Evolutionary conservation across 2,888 invertebrate genomes (phyloP).

Genomic region (Thumatha senex): DNA sequence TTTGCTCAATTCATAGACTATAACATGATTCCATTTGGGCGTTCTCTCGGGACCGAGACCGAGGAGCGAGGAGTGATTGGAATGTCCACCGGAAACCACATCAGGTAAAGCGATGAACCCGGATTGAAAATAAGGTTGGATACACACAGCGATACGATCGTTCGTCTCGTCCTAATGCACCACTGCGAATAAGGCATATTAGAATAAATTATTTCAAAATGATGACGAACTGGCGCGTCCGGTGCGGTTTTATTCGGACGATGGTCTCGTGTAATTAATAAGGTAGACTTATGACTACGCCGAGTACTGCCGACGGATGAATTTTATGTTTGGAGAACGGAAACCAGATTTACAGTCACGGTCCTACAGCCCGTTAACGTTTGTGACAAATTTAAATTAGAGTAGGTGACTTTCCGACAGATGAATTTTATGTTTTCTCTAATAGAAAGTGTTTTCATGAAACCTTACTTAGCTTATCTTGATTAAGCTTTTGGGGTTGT

Average conservation of each 20-base stretch:
- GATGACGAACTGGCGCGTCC: slow-evolving; percentile 53
- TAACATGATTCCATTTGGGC: slow-evolving; percentile 30
- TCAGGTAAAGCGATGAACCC: slow-evolving; percentile 64
- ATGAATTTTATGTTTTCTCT: too few species aligned
- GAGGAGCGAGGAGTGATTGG: slow-evolving; percentile 50
- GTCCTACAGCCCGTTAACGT: slow-evolving; percentile 19
- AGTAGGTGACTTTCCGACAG: slow-evolving; percentile 32
- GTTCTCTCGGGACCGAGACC: slow-evolving; percentile 24
- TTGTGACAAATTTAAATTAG: slow-evolving; percentile 37
- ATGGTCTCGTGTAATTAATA: slow-evolving; percentile 49
- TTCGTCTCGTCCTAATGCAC: slow-evolving; percentile 35
- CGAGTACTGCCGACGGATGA: slow-evolving; percentile 23
- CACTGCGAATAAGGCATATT: slow-evolving; percentile 55
- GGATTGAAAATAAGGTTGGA: slow-evolving; percentile 33
- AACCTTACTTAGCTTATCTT: slow-evolving; percentile 61
- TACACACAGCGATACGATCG: slow-evolving; percentile 32
- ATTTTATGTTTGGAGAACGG: slow-evolving; percentile 45
- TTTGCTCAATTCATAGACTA: slow-evolving; percentile 18
- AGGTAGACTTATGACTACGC: slow-evolving; percentile 31
- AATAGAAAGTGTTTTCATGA: slow-evolving; percentile 60
- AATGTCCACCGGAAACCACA: slow-evolving; percentile 72
- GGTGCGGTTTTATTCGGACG: slow-evolving; percentile 50
- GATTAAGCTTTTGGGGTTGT: slow-evolving; percentile 75
- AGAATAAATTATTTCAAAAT: slow-evolving; percentile 56
- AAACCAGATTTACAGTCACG: slow-evolving; percentile 41